Percentiles rank a stretch among this genome's conserved stretches.
phyloP scores from a whole-genome alignment of 2,797 vertebrate species.

The Hipposideros larvatus region DNA sequence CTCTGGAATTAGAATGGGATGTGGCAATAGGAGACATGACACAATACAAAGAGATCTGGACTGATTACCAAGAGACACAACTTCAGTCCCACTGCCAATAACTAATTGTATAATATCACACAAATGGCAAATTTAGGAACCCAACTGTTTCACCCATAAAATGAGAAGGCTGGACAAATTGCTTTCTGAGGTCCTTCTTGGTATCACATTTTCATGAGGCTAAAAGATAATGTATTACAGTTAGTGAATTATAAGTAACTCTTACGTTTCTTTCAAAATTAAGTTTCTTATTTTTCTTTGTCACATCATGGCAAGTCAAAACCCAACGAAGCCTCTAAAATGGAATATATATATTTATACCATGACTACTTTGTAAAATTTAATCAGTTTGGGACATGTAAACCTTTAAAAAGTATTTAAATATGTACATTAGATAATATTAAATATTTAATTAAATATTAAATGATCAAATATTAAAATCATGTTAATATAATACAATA shows the following conservation, averaged over 20 bases:
- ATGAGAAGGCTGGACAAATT: background rate
- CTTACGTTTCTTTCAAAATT: background rate
- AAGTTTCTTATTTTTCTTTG: background rate
- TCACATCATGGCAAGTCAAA: background rate
- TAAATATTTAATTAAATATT: slow-evolving; percentile 27
- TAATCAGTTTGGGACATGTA: background rate
- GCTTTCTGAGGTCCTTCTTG: background rate
- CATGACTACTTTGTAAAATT: background rate
- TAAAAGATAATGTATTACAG: background rate
- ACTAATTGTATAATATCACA: background rate
- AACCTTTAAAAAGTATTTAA: background rate
- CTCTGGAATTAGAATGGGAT: background rate
- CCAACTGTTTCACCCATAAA: background rate
- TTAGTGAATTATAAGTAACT: background rate
- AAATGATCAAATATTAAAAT: background rate
- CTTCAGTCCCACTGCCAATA: background rate
- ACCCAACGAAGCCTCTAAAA: background rate
- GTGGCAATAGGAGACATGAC: background rate
- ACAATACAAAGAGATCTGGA: background rate
- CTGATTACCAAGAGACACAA: background rate
- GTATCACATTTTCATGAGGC: background rate
- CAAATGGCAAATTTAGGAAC: background rate
- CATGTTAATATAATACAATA: background rate
- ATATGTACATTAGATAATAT: background rate
- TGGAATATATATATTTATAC: background rate